Conservation (phyloP, 2,888 invertebrate species). For the Drosophila nr. perissopoda region DNA sequence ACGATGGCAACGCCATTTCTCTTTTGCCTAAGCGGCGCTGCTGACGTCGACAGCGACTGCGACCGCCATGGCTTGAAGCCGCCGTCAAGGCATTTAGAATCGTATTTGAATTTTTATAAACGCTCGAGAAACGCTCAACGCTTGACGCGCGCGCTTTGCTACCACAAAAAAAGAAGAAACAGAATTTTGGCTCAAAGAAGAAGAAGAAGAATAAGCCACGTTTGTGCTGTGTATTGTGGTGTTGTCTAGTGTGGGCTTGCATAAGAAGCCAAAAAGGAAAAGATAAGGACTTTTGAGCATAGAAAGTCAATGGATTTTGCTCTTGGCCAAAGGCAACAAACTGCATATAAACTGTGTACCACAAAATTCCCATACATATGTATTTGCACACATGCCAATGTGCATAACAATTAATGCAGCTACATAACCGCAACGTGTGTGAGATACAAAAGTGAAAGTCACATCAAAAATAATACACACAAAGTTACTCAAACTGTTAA, state of each 20-base stretch:
- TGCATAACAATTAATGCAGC: constrained; percentile 32
- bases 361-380: constrained; percentile 20
- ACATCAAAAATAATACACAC: constrained; percentile 15
- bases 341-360: constrained; percentile 28
- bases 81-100: constrained; percentile 73
- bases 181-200: constrained; percentile 5
- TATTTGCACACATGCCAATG: background rate
- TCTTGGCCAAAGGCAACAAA: background rate
- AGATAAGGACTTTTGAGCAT: constrained; percentile 47
- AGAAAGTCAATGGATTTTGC: constrained; percentile 34
- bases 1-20: constrained; percentile 61
- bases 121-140: constrained; percentile 78
- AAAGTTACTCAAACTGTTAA: constrained; percentile 54
- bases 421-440: constrained; percentile 44
- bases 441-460: constrained; percentile 63
- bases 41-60: constrained; percentile 38
- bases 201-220: constrained; percentile 19
- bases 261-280: background rate
- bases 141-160: constrained; percentile 73
- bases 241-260: constrained; percentile 24
- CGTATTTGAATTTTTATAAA: constrained; percentile 83
- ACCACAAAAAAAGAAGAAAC: constrained; percentile 22
- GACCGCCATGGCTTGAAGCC: constrained; percentile 55
- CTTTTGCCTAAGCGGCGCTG: constrained; percentile 49
- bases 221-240: constrained; percentile 30